These are phyloP conservation scores for Drosophila neotestacea DNA, from an alignment of 2,888 invertebrate genomes.

Conservation along the genomic window DNA sequence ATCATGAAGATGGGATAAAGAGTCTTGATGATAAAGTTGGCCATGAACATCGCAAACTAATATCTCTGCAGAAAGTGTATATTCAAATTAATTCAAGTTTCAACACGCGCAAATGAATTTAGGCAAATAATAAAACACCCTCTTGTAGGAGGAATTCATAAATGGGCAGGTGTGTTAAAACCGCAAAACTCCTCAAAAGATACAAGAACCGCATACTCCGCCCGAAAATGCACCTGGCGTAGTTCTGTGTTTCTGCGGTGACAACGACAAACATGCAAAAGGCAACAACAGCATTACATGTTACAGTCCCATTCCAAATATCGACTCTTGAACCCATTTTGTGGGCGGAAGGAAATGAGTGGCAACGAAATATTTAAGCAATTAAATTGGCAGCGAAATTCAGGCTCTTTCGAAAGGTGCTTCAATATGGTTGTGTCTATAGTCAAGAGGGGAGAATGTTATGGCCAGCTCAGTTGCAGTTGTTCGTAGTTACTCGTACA, in stretches of 20 bases:
- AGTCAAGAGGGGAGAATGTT: conserved; percentile 2
- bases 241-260: conserved; percentile 48
- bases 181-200: conserved; percentile 56
- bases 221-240: conserved; percentile 36
- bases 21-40: background rate
- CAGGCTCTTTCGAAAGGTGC: conserved; percentile 12
- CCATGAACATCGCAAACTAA: background rate
- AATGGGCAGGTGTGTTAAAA: conserved; percentile 1
- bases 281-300: conserved; percentile 15
- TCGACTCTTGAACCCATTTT: background rate
- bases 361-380: conserved; percentile 53
- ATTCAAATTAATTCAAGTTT: background rate
- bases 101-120: conserved; percentile 23
- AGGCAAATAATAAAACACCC: conserved; percentile 13
- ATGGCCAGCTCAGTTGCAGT: conserved; percentile 24
- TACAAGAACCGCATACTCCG: conserved; percentile 31
- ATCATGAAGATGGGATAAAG: background rate
- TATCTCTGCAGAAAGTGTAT: background rate
- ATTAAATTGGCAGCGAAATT: conserved; percentile 55
- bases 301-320: background rate
- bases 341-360: conserved; percentile 25
- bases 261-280: conserved; percentile 49
- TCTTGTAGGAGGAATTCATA: background rate
- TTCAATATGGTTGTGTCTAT: conserved; percentile 12
- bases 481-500: conserved; percentile 14